A percentile compares a stretch with the other conserved stretches of the same genome.
phyloP scores from a whole-genome alignment of 1,140 invertebrate species.

The Sycophila sp. region DNA sequence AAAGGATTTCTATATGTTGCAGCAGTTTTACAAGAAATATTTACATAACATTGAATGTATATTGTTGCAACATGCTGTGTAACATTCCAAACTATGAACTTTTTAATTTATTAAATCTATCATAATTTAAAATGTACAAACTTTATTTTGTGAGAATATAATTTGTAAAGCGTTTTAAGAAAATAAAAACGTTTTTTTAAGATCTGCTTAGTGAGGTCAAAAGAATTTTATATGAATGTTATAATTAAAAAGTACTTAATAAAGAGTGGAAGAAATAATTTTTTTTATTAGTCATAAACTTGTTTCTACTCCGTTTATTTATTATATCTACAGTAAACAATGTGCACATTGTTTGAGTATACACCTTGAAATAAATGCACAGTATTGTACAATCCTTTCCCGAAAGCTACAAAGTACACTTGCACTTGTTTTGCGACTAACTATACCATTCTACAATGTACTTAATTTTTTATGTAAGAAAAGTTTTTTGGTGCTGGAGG shows the following conservation, averaged over 20 bases:
- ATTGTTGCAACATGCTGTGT: background rate
- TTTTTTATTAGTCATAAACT: background rate
- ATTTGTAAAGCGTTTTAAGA: too few species aligned
- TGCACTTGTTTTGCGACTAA: conserved; percentile 9
- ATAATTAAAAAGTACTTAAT: conserved; percentile 21
- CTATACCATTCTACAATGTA: conserved; percentile 16
- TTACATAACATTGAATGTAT: too few species aligned
- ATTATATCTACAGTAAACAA: conserved; percentile 35
- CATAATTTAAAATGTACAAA: background rate
- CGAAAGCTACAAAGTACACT: conserved; percentile 5
- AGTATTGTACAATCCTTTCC: conserved; percentile 3
- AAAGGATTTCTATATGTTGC: background rate
- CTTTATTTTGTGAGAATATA: background rate
- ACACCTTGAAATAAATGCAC: conserved; percentile 32
- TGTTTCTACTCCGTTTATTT: conserved; percentile 40
- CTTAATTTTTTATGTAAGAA: conserved; percentile 9
- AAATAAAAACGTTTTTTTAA: too few species aligned
- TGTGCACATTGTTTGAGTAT: conserved; percentile 31
- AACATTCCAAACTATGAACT: too few species aligned
- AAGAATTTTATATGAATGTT: background rate
- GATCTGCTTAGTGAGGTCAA: background rate
- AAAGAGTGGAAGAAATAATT: background rate
- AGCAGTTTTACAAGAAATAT: too few species aligned
- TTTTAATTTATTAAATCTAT: background rate
- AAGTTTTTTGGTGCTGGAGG: background rate